These are phyloP conservation scores for Dasypolia templi DNA, from an alignment of 2,888 invertebrate species.

Conservation along the genomic window DNA sequence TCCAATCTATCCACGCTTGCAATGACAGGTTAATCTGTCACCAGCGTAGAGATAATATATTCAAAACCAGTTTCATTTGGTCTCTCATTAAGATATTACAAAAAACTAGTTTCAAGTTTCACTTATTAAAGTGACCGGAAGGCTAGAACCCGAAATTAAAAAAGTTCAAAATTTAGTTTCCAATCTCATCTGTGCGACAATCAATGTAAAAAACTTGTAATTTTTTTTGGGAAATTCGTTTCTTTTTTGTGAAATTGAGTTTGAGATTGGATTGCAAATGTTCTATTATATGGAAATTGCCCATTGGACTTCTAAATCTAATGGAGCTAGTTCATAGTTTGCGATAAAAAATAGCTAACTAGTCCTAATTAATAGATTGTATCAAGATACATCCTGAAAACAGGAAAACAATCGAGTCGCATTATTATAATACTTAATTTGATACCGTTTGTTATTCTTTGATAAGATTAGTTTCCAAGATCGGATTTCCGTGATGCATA, in stretches of 20 bases:
- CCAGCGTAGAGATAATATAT: slow-evolving; percentile 45
- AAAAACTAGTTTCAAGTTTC: slow-evolving; percentile 57
- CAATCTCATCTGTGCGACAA: neutral
- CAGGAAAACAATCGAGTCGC: slow-evolving; percentile 19
- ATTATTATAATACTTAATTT: slow-evolving; percentile 14
- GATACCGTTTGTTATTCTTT: slow-evolving; percentile 30
- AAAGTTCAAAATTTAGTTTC: neutral
- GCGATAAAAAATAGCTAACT: neutral
- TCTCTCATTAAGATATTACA: slow-evolving; percentile 49
- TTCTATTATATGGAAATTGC: neutral
- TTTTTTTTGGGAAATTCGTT: no score
- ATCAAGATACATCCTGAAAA: slow-evolving; percentile 8
- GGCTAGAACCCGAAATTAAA: neutral
- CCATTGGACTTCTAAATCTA: slow-evolving; percentile 23
- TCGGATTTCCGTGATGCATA: slow-evolving; percentile 40
- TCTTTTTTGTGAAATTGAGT: no score
- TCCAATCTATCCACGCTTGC: slow-evolving; percentile 39
- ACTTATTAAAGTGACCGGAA: slow-evolving; percentile 36
- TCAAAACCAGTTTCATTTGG: slow-evolving; percentile 54
- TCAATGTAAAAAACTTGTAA: neutral
- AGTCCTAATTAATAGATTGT: neutral
- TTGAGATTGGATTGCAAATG: no score
- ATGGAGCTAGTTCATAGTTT: neutral
- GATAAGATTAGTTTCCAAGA: slow-evolving; percentile 52
- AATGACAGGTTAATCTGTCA: slow-evolving; percentile 67